These are phyloP conservation scores for Heliangelus exortis DNA, from an alignment of 2,797 vertebrate species.

Conservation along the genomic window DNA sequence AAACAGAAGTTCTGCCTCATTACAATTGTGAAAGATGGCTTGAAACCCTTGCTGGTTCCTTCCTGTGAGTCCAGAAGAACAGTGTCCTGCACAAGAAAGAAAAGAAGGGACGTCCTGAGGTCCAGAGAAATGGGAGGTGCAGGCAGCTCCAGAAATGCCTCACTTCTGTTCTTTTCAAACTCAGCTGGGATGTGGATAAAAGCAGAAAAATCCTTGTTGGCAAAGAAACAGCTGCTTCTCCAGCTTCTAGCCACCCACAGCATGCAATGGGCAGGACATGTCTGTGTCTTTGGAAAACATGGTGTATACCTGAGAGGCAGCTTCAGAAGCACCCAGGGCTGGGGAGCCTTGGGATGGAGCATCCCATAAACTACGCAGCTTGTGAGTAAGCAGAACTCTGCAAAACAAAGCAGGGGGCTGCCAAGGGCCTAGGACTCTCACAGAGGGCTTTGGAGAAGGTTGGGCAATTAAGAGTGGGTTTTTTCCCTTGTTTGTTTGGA, in stretches of 20 bases:
- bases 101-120: background rate
- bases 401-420: background rate
- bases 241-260: conserved; percentile 21
- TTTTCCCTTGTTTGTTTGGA: background rate
- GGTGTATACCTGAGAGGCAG: background rate
- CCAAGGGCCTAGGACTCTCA: background rate
- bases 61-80: background rate
- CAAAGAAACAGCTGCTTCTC: conserved; percentile 17
- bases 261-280: background rate
- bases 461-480: background rate
- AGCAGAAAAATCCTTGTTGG: conserved; percentile 10
- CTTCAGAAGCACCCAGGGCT: background rate
- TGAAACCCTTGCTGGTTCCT: background rate
- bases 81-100: background rate
- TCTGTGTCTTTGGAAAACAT: background rate
- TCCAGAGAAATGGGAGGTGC: background rate
- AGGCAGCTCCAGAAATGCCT: background rate
- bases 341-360: background rate
- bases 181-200: background rate
- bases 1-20: conserved; percentile 11
- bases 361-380: background rate
- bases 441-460: background rate
- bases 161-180: background rate
- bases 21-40: conserved; percentile 17
- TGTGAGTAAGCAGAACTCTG: background rate